phyloP scores from a whole-genome alignment of 2,797 vertebrate species.

The Alectoris magna region DNA sequence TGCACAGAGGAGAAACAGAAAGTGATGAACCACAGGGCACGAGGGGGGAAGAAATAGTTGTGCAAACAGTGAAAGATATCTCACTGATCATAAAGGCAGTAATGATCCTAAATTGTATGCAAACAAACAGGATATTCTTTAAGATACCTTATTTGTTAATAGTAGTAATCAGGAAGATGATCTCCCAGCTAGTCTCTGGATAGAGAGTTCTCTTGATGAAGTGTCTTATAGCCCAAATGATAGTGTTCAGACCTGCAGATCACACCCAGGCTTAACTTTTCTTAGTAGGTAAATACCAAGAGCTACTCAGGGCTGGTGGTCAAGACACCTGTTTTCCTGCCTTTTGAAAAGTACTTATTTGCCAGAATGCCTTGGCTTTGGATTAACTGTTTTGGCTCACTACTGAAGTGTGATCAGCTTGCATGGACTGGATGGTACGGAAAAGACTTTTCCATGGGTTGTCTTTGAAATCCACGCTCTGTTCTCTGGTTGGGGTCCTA shows the following conservation, averaged over 20 bases:
- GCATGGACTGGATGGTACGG: not conserved
- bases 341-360: not conserved
- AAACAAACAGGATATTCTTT: not conserved
- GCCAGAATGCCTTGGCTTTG: not conserved
- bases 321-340: not conserved
- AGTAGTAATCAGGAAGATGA: not conserved
- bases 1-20: not conserved
- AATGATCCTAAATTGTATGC: not conserved
- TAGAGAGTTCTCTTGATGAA: not conserved
- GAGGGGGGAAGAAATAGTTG: not conserved
- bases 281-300: not conserved
- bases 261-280: not conserved
- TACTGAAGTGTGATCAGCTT: not conserved
- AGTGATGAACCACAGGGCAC: not conserved
- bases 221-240: not conserved
- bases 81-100: not conserved
- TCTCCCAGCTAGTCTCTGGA: not conserved
- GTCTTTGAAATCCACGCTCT: not conserved
- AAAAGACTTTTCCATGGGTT: not conserved
- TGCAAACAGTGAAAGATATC: not conserved
- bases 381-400: not conserved
- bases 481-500: not conserved
- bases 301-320: not conserved
- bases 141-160: not conserved
- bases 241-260: not conserved